Base-by-base conservation (phyloP, 2,797 vertebrate genomes). In the Meriones psammophilus region DNA sequence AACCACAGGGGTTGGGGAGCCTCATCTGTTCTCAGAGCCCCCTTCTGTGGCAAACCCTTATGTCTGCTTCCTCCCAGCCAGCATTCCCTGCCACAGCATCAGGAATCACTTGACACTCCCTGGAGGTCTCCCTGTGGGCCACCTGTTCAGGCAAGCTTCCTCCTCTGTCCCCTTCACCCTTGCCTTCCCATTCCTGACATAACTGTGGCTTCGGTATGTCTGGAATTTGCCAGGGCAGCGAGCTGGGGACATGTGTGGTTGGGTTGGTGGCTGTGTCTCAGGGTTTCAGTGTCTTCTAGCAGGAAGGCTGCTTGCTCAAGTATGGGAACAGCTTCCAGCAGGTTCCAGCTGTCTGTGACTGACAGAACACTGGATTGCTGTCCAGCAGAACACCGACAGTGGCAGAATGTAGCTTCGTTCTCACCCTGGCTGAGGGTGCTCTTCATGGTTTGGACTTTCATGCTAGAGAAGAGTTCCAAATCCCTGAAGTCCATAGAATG, bases 321-420 rank as follows among this genome's bases (percentile, higher is more conserved):
- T 36, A 5, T 7, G 13, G 50, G 8, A 2, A 26, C 5, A 2
- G 68, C 12, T 50, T n/a, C 54, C 46, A 7, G 69, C 24, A 33
- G 46, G 58, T 24, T 13, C 80, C 6, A 17, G 22, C 8, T 0
- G 0, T 15, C n/a, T 3, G 0, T 0, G 2, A 39, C 36, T 76
- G 24, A 36, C 2, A 3, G 50, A 54, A 5, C 1, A 3, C 5
- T 5, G 5, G 13, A 8, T 26, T 30, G n/a, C 20, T 1, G 30
- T 14, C 4, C 2, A n/a, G 39, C 5, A 60, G 62, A 33, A 33
- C 54, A 0, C n/a, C 1, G 7, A 18, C 24, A 1, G 39, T 66
- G 2, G 0, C 76, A 42, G 39, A 69, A 30, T 7, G 14, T 24
- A 7, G 12, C 28, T 5, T 8, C 8, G 26, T 7, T n/a, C 15